Conservation (phyloP, 1,140 invertebrate species). For the Fopius arisanus region DNA sequence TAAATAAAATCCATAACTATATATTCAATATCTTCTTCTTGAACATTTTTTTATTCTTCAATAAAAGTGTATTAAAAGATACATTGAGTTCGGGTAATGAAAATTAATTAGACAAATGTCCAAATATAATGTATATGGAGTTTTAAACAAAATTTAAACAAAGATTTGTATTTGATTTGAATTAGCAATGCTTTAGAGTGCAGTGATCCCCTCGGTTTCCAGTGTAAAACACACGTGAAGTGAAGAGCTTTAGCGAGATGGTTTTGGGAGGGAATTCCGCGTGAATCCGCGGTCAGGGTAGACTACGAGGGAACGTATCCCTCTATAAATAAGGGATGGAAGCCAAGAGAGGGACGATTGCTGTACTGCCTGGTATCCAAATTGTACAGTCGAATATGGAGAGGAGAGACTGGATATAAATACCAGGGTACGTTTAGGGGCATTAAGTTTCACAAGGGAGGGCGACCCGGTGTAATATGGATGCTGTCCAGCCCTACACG, state of each 20-base stretch:
- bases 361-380: slow-evolving; percentile 19
- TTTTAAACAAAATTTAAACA: no score
- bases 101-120: no score
- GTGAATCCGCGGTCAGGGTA: slow-evolving; percentile 5
- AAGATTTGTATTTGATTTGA: background rate
- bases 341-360: slow-evolving; percentile 7
- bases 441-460: slow-evolving; percentile 39
- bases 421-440: slow-evolving; percentile 37
- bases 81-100: no score
- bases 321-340: slow-evolving; percentile 43
- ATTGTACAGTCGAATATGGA: slow-evolving; percentile 31
- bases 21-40: no score
- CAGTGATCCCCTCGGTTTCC: background rate
- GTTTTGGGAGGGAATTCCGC: background rate
- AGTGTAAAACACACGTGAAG: background rate
- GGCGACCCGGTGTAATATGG: slow-evolving; percentile 34
- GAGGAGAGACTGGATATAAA: slow-evolving; percentile 38
- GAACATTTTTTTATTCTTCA: no score
- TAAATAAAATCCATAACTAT: no score
- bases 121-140: no score
- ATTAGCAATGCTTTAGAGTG: no score
- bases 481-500: slow-evolving; percentile 36
- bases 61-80: no score
- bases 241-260: background rate
- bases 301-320: slow-evolving; percentile 15